Base-by-base conservation (phyloP, 2,113 vertebrate genomes). In the Gymnogyps californianus region DNA sequence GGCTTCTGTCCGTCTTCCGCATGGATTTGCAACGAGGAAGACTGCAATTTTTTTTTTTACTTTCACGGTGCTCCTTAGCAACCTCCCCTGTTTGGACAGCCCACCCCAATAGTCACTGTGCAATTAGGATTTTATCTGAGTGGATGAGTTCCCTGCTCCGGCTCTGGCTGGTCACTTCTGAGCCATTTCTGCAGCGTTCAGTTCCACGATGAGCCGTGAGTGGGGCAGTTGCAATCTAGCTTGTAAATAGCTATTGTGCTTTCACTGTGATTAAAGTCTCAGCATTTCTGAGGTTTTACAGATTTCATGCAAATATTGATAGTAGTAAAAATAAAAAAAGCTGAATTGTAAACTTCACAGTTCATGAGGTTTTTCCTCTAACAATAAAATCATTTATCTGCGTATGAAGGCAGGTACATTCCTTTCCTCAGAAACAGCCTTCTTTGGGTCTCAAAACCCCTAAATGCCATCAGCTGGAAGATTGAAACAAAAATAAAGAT, bases 131-230 rank as follows among this genome's bases (percentile, higher is more conserved):
- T 66, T 75, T 54, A 49, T 66, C 36, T 1, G 0, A 11, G 40
- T 6, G 40, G 51, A 54, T 38, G 16, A 59, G 34, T 57, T 57
- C 18, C 4, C 2, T 87, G 25, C 29, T 61, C 25, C 6, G 7
- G 26, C 18, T 57, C 67, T 58, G 42, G 9, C 6, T 29, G 40
- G 16, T 80, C 44, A 31, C 8, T 93, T 76, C 61, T 26, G 32
- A 71, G 36, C 8, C 1, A 1, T 69, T 80, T 69, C 15, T 51
- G 28, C 62, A 79, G 24, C 36, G 9, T 24, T 47, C 25, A 15
- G 4, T 28, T 74, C 42, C 29, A 47, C 3, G 0, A 34, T 0
- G 5, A 89, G 28, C 15, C 4, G 0, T 20, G 51, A 91, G 40
- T 13, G 11, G 21, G 66, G 19, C 15, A 49, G 14, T 8, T 72